Evolutionary conservation across 2,888 invertebrate genomes (phyloP), one percentile per base, ranked within the genome.

Genomic region (Yponomeuta cagnagella): DNA sequence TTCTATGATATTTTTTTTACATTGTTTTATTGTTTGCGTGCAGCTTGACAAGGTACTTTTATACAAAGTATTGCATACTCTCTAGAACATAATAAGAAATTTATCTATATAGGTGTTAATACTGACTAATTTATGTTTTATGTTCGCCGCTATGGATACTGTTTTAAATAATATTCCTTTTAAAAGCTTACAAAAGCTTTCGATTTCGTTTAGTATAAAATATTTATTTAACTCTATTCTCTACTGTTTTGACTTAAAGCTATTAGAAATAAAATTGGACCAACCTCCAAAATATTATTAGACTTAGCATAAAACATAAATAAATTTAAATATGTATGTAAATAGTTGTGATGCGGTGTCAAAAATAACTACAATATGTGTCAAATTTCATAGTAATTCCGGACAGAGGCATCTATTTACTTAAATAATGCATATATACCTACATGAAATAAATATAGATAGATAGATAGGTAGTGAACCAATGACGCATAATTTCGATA

Each of bases 211-310:
- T 43, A 63, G 63, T 63, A 63, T 63, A 2, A 63, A 63, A 63
- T 63, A 15, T 15, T 63, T 63, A 2, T 15, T 63, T 63, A 63
- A 30, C n/a, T 63, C 9, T 10, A 30, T 63, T 30, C 30, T 30
- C 30, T 58, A 58, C 52, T 15, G 15, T 58, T 52, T 58, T 58
- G 15, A 58, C 15, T 65, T 31, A 9, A 64, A 64, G 10, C 31
- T 64, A 30, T 64, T 31, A 12, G 30, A 65, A 73, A 72, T 73
- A 71, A 73, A 71, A 73, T 76, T 73, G 77, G 77, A 76, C 77
- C 77, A 77, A 77, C 74, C 74, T 72, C 73, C 70, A 65, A 73
- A 69, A 58, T 58, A 58, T 69, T 58, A 58, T 69, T 33, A 58
- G 63, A 30, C 30, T 67, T 68, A 43, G 6, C 15, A 58, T n/a